Conservation (phyloP, 53 echinoderm and acorn worm species). For the Henricia sp. region DNA sequence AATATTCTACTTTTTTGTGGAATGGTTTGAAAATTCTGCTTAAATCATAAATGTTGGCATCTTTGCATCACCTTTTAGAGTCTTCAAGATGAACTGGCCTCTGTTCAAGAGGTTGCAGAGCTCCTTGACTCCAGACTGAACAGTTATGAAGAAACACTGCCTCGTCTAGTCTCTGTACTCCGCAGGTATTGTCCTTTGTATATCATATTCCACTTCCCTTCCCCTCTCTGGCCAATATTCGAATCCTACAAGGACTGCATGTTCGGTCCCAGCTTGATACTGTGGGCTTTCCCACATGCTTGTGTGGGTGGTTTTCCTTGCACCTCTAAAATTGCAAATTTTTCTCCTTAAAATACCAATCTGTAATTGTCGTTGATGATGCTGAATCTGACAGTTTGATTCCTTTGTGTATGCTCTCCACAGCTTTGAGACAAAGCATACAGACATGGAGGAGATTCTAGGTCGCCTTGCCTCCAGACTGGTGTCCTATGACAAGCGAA, state of each 20-base stretch:
- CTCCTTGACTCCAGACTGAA: constrained; percentile 72
- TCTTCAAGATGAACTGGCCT: constrained; percentile 77
- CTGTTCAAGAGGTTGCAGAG: constrained; percentile 78
- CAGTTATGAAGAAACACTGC: constrained; percentile 61
- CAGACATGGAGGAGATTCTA: constrained; percentile 30
- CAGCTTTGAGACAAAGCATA: constrained; percentile 41
- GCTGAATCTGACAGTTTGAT: too few species aligned
- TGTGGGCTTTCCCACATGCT: too few species aligned
- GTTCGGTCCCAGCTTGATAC: too few species aligned
- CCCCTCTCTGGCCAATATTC: too few species aligned
- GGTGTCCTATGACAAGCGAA: constrained; percentile 72
- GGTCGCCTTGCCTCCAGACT: constrained; percentile 37
- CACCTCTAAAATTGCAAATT: too few species aligned
- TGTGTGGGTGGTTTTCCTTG: too few species aligned
- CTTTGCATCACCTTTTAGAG: constrained; percentile 21
- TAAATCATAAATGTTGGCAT: neutral
- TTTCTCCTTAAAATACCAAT: too few species aligned
- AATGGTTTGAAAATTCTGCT: neutral
- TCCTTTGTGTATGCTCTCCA: too few species aligned
- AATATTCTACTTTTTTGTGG: neutral
- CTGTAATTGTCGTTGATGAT: too few species aligned
- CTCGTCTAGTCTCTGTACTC: constrained; percentile 22
- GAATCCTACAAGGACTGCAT: too few species aligned
- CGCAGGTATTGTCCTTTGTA: constrained; percentile 36
- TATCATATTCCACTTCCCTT: too few species aligned